phyloP scores from a whole-genome alignment of 2,113 vertebrate genomes.

The Phaetusa simplex region DNA sequence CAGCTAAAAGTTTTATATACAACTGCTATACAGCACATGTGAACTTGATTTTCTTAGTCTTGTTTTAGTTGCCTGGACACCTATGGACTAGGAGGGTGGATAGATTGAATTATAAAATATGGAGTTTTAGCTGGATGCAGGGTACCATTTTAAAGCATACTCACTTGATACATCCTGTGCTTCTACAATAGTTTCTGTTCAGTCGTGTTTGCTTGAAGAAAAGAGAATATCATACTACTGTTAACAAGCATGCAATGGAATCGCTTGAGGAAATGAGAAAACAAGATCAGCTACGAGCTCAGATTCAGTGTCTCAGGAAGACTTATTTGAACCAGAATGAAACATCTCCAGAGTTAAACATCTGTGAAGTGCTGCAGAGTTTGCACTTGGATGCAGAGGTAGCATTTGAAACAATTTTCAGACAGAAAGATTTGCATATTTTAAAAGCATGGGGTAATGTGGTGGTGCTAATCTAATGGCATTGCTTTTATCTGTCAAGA shows the following conservation, averaged over 20 bases:
- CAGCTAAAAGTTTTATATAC: background rate
- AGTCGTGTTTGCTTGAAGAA: constrained; percentile 49
- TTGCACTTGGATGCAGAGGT: constrained; percentile 34
- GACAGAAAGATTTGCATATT: background rate
- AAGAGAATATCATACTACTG: constrained; percentile 39
- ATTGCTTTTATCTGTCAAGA: background rate
- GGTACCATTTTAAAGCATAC: background rate
- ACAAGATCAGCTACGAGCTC: constrained; percentile 51
- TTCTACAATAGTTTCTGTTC: constrained; percentile 64
- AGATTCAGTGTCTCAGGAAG: constrained; percentile 43
- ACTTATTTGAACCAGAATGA: background rate
- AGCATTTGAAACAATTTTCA: background rate
- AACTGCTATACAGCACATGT: background rate
- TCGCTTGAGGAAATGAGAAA: constrained; percentile 68
- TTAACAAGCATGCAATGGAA: constrained; percentile 49
- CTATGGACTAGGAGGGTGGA: background rate
- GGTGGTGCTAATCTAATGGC: background rate
- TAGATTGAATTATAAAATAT: background rate
- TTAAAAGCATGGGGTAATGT: background rate
- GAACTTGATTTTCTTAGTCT: background rate
- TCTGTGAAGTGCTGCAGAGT: background rate
- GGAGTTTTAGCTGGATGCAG: background rate
- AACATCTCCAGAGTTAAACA: background rate
- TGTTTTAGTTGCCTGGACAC: background rate
- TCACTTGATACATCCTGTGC: background rate